A percentile compares a stretch with the other conserved stretches of the same genome.
These are phyloP conservation scores for Sarcoramphus papa DNA, from an alignment of 2,797 vertebrate genomes.

Conservation along the genomic window DNA sequence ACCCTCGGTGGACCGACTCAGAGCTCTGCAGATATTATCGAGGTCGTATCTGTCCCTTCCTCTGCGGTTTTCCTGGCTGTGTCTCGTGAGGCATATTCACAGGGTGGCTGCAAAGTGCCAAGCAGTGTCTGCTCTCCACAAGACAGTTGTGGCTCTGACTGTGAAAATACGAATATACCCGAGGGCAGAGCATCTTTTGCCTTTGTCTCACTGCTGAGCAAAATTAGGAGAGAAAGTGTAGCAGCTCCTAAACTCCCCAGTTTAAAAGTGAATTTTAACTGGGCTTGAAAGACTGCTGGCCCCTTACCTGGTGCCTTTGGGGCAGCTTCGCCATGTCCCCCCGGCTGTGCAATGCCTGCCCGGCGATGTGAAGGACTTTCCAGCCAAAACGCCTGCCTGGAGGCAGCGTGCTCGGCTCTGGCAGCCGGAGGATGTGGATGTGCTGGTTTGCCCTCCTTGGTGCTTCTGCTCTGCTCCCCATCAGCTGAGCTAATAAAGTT, in stretches of 20 bases:
- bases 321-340: background rate
- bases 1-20: accelerated
- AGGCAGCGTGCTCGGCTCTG: background rate
- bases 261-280: background rate
- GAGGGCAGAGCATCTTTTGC: background rate
- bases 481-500: conserved; percentile 3
- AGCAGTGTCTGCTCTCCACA: background rate
- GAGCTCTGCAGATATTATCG: background rate
- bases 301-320: background rate
- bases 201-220: background rate
- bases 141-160: background rate
- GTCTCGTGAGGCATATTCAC: accelerated
- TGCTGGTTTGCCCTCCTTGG: background rate
- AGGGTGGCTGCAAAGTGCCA: background rate
- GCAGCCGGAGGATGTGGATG: accelerated
- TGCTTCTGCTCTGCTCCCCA: background rate
- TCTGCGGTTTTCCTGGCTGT: background rate
- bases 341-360: accelerated
- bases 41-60: background rate
- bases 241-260: background rate
- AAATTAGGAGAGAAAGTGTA: background rate
- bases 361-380: background rate
- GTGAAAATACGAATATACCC: background rate
- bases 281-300: background rate
- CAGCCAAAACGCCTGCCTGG: background rate